Percentiles rank a stretch among this genome's conserved stretches.
Conservation (phyloP, 2,888 invertebrate species). For the Eupsilia transversa region DNA sequence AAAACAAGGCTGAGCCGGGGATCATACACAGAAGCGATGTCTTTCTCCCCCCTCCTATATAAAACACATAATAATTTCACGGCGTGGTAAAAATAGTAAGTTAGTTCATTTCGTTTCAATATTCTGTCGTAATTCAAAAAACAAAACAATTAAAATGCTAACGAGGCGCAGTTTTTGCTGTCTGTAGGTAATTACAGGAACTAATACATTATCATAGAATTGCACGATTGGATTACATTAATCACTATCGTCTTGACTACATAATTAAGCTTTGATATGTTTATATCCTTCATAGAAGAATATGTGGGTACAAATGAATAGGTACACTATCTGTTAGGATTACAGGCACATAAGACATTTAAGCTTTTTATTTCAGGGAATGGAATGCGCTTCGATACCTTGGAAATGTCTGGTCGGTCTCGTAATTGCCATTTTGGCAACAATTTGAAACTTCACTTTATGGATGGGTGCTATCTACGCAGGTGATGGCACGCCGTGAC, state of each 20-base stretch:
- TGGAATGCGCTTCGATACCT: not conserved
- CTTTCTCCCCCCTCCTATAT: too few species aligned
- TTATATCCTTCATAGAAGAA: not conserved
- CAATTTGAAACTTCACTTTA: too few species aligned
- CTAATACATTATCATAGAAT: slow-evolving; percentile 52
- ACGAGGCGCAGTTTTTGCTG: slow-evolving; percentile 17
- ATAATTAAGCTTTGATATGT: slow-evolving; percentile 24
- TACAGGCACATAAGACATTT: not conserved
- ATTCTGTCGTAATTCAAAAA: slow-evolving; percentile 25
- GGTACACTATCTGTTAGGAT: not conserved
- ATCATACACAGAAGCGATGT: not conserved
- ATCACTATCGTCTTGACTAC: slow-evolving; percentile 29
- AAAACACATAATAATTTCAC: not conserved
- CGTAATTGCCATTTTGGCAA: too few species aligned
- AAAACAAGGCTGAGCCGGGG: not conserved
- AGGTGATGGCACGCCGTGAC: too few species aligned
- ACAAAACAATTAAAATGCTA: slow-evolving; percentile 26
- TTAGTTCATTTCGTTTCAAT: not conserved
- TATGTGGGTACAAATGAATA: not conserved
- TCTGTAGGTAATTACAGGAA: slow-evolving; percentile 38
- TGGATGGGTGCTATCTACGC: too few species aligned
- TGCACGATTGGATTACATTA: slow-evolving; percentile 42
- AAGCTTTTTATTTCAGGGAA: not conserved
- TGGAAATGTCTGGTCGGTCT: too few species aligned
- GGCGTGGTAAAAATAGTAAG: not conserved